These are phyloP conservation scores for Drosophila mercatorum DNA, from an alignment of 2,888 invertebrate species.

Conservation along the genomic window DNA sequence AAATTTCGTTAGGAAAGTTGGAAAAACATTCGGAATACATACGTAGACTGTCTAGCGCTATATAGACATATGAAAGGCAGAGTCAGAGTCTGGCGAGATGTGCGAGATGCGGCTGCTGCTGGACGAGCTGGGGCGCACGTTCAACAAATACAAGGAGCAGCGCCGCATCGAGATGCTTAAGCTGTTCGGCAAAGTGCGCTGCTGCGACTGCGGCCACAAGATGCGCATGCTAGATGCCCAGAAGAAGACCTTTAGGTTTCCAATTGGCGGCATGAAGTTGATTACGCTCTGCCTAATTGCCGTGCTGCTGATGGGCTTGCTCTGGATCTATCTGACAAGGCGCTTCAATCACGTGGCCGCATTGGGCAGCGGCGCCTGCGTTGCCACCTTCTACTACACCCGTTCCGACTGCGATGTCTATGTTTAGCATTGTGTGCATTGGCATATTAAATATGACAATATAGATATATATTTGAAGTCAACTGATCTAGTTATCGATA, in stretches of 20 bases:
- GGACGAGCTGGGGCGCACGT: slow-evolving; percentile 52
- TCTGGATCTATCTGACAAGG: slow-evolving; percentile 39
- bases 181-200: slow-evolving; percentile 38
- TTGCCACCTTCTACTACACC: slow-evolving; percentile 52
- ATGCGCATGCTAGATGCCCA: slow-evolving; percentile 25
- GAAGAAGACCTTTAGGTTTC: rapidly evolving
- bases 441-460: background rate
- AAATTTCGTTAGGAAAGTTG: background rate
- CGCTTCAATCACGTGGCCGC: slow-evolving; percentile 50
- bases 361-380: slow-evolving; percentile 61
- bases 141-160: slow-evolving; percentile 45
- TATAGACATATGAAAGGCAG: background rate
- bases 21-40: background rate
- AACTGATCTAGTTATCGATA: background rate
- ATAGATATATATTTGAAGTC: background rate
- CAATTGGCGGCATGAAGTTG: background rate
- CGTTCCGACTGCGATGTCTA: slow-evolving; percentile 51
- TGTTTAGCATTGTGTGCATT: background rate
- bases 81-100: slow-evolving; percentile 43
- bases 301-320: slow-evolving; percentile 42
- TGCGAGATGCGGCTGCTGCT: slow-evolving; percentile 48
- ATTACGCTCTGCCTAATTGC: slow-evolving; percentile 14
- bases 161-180: slow-evolving; percentile 48
- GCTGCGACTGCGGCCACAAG: slow-evolving; percentile 67
- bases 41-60: background rate